phyloP scores from a whole-genome alignment of 2,113 vertebrate species.

The Pachyramphus minor region DNA sequence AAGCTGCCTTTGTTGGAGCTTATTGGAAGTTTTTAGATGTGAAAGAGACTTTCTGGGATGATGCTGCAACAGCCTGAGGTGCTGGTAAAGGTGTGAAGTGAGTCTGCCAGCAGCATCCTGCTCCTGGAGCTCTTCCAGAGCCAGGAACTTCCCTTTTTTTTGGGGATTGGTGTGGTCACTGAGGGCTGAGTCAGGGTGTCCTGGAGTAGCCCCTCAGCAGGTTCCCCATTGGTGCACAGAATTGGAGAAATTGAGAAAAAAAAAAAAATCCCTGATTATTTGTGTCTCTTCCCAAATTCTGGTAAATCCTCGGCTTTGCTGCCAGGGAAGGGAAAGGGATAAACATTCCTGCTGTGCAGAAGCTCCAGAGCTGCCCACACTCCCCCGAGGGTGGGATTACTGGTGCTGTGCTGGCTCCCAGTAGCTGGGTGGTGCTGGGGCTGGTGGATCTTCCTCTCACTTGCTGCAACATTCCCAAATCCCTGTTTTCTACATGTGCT shows the following conservation, averaged over 20 bases:
- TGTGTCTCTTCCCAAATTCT: not conserved
- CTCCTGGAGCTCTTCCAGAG: not conserved
- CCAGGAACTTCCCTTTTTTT: not conserved
- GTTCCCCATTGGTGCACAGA: not conserved
- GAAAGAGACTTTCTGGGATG: not conserved
- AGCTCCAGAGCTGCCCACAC: not conserved
- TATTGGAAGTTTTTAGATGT: not conserved
- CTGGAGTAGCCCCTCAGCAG: not conserved
- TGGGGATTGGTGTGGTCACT: not conserved
- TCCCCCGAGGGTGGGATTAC: not conserved
- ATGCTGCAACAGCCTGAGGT: not conserved
- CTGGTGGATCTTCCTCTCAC: not conserved
- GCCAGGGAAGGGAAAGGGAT: not conserved
- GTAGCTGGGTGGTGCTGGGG: not conserved
- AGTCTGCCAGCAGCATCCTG: not conserved
- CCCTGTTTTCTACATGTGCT: not conserved
- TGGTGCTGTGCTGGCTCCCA: not conserved
- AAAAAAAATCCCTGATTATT: accelerated
- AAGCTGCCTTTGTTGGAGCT: not conserved
- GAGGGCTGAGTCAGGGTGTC: not conserved
- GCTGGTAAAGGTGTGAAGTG: not conserved
- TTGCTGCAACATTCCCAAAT: not conserved
- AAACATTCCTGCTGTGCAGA: not conserved
- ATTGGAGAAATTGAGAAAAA: not conserved
- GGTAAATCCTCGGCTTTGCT: accelerated